Conservation (phyloP, 2,797 vertebrate species). For the Lutjanus argentimaculatus region DNA sequence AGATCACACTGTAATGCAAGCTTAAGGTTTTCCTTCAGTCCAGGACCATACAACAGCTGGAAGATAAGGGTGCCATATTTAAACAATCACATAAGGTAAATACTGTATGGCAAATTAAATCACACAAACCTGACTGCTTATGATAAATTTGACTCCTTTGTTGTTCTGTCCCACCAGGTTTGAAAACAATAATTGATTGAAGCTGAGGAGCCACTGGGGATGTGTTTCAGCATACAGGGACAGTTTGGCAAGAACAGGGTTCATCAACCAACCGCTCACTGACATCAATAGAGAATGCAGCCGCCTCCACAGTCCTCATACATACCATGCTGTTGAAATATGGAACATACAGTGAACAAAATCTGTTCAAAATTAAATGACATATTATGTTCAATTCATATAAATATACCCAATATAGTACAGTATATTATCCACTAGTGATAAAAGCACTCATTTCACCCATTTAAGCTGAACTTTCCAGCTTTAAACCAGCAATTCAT, state of each 20-base stretch:
- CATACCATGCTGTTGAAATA: background rate
- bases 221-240: constrained; percentile 17
- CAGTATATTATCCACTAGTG: background rate
- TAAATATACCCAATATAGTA: no score
- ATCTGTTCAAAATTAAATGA: background rate
- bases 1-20: constrained; percentile 8
- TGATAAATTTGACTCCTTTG: background rate
- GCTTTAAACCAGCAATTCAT: background rate
- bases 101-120: background rate
- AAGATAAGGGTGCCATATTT: background rate
- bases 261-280: constrained; percentile 19
- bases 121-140: background rate
- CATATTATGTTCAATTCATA: background rate
- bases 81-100: background rate
- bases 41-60: background rate
- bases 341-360: background rate
- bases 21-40: background rate
- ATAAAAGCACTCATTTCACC: background rate
- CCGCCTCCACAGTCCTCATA: background rate
- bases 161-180: background rate
- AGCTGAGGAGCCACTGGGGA: constrained; percentile 15
- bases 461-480: background rate
- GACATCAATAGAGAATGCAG: background rate
- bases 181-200: constrained; percentile 28
- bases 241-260: constrained; percentile 3